Evolutionary conservation across 2,797 vertebrate species (phyloP).

Genomic region (Galago senegalensis): DNA sequence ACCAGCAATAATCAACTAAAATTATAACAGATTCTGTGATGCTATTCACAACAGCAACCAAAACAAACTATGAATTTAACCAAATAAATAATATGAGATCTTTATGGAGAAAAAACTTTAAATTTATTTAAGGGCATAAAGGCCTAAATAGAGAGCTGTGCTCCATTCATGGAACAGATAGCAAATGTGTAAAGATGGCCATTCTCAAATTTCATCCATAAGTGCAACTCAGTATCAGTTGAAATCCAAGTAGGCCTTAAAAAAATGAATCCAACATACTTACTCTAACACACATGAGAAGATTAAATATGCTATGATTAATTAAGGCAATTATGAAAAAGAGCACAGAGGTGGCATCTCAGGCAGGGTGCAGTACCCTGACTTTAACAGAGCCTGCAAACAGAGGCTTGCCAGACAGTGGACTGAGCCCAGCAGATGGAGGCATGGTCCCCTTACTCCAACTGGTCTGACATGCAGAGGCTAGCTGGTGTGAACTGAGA

Average conservation of each 20-base stretch:
- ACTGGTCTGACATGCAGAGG: no score
- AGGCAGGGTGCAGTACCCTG: no score
- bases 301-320: conserved; percentile 2
- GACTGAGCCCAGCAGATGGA: no score
- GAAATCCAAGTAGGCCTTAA: neutral
- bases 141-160: neutral
- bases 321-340: conserved; percentile 33
- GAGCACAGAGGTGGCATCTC: neutral
- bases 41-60: conserved; percentile 11
- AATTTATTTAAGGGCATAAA: neutral
- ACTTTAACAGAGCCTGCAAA: no score
- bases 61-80: conserved; percentile 31
- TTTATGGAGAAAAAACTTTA: neutral
- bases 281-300: neutral
- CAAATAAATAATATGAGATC: neutral
- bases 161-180: neutral
- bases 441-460: no score
- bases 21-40: neutral
- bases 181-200: neutral
- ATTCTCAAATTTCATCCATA: conserved; percentile 30
- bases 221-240: neutral
- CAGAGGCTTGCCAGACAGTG: no score
- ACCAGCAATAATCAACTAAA: conserved; percentile 39
- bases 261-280: conserved; percentile 29
- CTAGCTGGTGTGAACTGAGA: no score